phyloP scores from a whole-genome alignment of 2,797 vertebrate species.

The Ispidina picta region DNA sequence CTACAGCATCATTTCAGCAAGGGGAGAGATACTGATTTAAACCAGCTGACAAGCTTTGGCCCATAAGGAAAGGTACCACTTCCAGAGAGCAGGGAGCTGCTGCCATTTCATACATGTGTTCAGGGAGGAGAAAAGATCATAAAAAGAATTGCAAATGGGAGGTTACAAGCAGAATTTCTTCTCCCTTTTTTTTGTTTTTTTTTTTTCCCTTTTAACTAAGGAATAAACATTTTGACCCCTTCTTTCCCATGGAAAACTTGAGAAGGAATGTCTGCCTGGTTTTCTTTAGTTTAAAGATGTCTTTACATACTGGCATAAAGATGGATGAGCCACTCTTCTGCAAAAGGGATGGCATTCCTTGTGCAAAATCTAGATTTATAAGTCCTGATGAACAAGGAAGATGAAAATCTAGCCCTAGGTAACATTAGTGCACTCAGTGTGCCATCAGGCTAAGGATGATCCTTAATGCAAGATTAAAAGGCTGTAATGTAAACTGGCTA shows the following conservation, averaged over 20 bases:
- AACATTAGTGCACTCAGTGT: background rate
- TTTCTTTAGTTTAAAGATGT: background rate
- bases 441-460: background rate
- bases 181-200: background rate
- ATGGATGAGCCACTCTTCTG: background rate
- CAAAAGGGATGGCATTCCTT: background rate
- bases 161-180: background rate
- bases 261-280: background rate
- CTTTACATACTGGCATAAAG: background rate
- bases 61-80: background rate
- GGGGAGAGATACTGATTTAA: constrained; percentile 37
- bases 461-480: constrained; percentile 7
- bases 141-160: constrained; percentile 38
- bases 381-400: background rate
- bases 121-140: constrained; percentile 15
- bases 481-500: background rate
- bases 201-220: background rate
- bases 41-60: constrained; percentile 35
- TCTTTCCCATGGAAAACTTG: background rate
- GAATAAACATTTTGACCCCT: background rate
- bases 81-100: background rate
- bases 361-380: constrained; percentile 19
- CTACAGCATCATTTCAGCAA: background rate
- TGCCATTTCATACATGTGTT: constrained; percentile 8
- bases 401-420: constrained; percentile 1